Conservation (phyloP, 2,113 vertebrate genomes). For the Sitta europaea region DNA sequence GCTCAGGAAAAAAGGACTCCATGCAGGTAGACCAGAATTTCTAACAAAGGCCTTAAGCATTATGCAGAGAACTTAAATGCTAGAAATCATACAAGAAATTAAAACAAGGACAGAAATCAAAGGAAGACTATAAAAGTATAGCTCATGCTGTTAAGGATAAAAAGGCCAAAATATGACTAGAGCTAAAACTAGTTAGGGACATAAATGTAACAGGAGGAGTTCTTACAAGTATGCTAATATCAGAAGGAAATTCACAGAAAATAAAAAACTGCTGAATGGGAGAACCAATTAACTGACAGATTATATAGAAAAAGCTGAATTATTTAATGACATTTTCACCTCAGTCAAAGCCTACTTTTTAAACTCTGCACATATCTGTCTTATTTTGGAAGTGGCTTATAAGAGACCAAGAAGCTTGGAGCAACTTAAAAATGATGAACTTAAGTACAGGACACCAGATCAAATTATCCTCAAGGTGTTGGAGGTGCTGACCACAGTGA, state of each 20-base stretch:
- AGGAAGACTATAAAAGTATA: not conserved
- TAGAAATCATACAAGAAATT: not conserved
- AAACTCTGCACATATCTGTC: not conserved
- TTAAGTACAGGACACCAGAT: not conserved
- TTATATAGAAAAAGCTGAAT: not conserved
- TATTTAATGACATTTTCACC: not conserved
- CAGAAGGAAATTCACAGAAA: not conserved
- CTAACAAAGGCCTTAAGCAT: not conserved
- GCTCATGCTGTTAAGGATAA: not conserved
- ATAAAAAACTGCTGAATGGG: not conserved
- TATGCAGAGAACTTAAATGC: not conserved
- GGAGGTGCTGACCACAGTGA: not conserved
- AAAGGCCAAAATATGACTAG: not conserved
- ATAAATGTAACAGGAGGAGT: not conserved
- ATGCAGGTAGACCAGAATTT: not conserved
- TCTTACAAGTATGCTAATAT: not conserved
- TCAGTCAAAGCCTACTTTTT: not conserved
- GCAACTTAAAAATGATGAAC: not conserved
- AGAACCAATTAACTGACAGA: not conserved
- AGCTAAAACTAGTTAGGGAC: not conserved
- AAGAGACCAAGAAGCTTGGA: not conserved
- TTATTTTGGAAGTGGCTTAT: not conserved
- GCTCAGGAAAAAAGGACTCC: not conserved
- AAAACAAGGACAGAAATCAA: not conserved
- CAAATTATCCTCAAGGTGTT: not conserved